Base-by-base conservation (phyloP, 2,797 vertebrate genomes). In the Rhynchonycteris naso region DNA sequence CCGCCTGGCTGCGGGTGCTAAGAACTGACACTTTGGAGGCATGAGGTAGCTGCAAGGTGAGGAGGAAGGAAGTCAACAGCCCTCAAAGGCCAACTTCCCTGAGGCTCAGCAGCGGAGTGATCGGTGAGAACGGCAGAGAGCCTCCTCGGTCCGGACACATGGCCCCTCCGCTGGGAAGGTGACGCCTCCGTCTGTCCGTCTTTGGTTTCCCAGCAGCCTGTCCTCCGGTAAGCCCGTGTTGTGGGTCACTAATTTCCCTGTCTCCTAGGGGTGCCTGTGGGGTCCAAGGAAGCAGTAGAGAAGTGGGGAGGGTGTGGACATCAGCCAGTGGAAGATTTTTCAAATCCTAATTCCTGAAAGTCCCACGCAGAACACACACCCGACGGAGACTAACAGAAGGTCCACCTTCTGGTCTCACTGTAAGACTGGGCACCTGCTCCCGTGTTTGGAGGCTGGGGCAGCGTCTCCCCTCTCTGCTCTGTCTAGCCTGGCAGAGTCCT, bases 191-290 rank as follows among this genome's bases (percentile, higher is more conserved):
- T 24, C 58, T 21, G 8, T 56, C 22, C n/a, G 15, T 35, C 76
- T 16, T 1, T 19, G 22, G 12, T 19, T 68, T 63, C 35, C 71
- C 33, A 16, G 14, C 2, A 2, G 11, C 28, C 50, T 2, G 1
- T 5, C 7, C 4, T 6, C 28, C 2, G 0, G 0, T 1, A 1
- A 3, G 11, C n/a, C 6, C 6, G 9, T 4, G 10, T 69, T 19
- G 11, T 2, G 7, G 7, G 14, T 21, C 2, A 43, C n/a, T 7
- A 1, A 21, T 0, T 10, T 5, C 19, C 3, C 24, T 30, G 21
- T 33, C 26, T 69, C 22, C 4, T 12, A 5, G 24, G 38, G 66
- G 24, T 3, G 1, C 0, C 2, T 12, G n/a, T 72, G 2, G 7
- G 59, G 26, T 15, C 21, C 81, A 1, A 43, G 43, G 43, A 43